Evolutionary conservation across 2,113 vertebrate genomes (phyloP), one percentile per base, ranked within the genome.

Genomic region (Ardeotis arabs): DNA sequence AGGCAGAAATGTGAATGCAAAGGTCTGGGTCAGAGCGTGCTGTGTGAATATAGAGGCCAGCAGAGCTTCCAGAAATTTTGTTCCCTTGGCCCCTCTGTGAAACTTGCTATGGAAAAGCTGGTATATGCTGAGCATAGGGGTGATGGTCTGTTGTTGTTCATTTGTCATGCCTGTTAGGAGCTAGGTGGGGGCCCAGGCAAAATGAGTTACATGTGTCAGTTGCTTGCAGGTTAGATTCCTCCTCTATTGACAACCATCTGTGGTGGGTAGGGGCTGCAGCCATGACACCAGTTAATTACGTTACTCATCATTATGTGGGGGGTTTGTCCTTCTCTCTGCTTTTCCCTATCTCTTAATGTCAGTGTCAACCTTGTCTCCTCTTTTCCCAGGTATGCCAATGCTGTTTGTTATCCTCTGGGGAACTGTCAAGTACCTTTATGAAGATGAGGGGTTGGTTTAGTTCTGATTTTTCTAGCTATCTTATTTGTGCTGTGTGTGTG

Each of bases 381-480:
- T 98, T 73, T 95, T 95, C 93, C 50, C 82, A 99, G 99, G 98
- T 94, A 97, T 98, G 17, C 99, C 99, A 83, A 95, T 99, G 98
- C 97, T 99, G 93, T 99, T 99, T 97, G 99, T 99, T 79, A 95
- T 97, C 73, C 98, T 98, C 91, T 99, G 99, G 99, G 98, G 98
- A 89, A 93, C 98, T 87, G 97, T 99, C 94, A 99, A 99, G 96
- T 98, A 99, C 95, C 98, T 98, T 83, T 98, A 98, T 94, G 99
- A 99, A 97, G 99, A 99, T 59, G 98, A 98, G 88, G 98, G 98
- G 99, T 99, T 97, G 95, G 98, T 97, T 87, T 90, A 83, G 87
- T 91, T 95, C 77, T 68, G 28, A 89, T 97, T 96, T 95, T 96
- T 94, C 53, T 93, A 69, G 85, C 73, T 95, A 6, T 82, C 81